phyloP scores from a whole-genome alignment of 1,140 invertebrate species.

The Bombus pyrosoma region DNA sequence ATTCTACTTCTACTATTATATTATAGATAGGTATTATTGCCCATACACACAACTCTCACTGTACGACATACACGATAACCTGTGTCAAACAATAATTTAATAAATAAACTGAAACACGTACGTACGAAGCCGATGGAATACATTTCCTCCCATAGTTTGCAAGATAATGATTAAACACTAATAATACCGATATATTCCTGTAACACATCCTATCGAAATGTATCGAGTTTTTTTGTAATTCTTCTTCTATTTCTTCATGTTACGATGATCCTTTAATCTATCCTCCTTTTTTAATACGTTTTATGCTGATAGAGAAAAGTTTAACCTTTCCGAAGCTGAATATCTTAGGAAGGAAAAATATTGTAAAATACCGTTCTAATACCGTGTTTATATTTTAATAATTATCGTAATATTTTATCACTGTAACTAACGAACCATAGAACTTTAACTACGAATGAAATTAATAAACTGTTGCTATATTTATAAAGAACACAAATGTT shows the following conservation, averaged over 20 bases:
- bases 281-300: not conserved
- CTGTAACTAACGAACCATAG: constrained; percentile 19
- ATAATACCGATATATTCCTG: constrained; percentile 4
- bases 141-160: constrained; percentile 27
- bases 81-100: constrained; percentile 82
- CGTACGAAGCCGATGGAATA: constrained; percentile 72
- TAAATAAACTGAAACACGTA: constrained; percentile 83
- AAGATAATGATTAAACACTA: not conserved
- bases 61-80: constrained; percentile 81
- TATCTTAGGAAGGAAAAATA: not conserved
- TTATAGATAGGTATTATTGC: constrained; percentile 80
- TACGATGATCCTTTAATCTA: not conserved
- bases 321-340: not conserved
- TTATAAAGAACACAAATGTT: not conserved
- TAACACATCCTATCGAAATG: not conserved
- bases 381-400: constrained; percentile 13
- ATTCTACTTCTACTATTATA: constrained; percentile 79
- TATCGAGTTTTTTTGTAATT: not conserved
- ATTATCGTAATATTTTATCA: constrained; percentile 1
- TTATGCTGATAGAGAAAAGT: not conserved
- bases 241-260: not conserved
- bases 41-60: constrained; percentile 79
- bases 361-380: not conserved
- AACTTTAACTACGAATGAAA: not conserved
- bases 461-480: constrained; percentile 2